A percentile compares a stretch with the other conserved stretches of the same genome.
Evolutionary conservation across 2,888 invertebrate genomes (phyloP).

Genomic region (Agrochola macilenta): DNA sequence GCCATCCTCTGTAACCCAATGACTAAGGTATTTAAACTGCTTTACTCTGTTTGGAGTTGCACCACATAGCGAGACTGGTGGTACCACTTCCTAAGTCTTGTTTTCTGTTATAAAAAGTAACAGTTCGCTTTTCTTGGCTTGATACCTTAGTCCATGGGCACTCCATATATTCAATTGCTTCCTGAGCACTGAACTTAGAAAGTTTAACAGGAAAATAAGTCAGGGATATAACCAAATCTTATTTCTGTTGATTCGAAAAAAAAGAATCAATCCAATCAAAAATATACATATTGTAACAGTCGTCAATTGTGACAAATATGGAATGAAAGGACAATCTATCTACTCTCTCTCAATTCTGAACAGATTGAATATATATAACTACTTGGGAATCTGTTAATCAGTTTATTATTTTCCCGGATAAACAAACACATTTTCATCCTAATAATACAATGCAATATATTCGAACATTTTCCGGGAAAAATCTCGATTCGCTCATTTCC

Average conservation of each 20-base stretch:
- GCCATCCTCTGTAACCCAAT: too few relatives aligned
- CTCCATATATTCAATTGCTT: too few relatives aligned
- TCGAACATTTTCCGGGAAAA: slow-evolving; percentile 50
- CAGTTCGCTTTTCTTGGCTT: too few relatives aligned
- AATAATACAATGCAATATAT: slow-evolving; percentile 41
- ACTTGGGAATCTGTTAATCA: not conserved
- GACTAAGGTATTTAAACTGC: too few relatives aligned
- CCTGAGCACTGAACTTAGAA: too few relatives aligned
- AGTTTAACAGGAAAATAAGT: not conserved
- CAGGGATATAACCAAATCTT: not conserved
- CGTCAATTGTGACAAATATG: not conserved
- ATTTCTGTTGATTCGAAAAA: not conserved
- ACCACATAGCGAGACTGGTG: too few relatives aligned
- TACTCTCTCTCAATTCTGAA: not conserved
- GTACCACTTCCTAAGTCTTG: too few relatives aligned
- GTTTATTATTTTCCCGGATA: slow-evolving; percentile 13
- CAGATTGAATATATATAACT: not conserved
- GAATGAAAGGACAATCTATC: not conserved
- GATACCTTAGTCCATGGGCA: too few relatives aligned
- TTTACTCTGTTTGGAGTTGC: too few relatives aligned
- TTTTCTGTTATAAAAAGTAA: too few relatives aligned
- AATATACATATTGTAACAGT: too few relatives aligned
- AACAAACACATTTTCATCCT: slow-evolving; percentile 34
- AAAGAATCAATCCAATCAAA: not conserved
- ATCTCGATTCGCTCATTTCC: slow-evolving; percentile 56